These are phyloP conservation scores for Hyphantria cunea DNA, from an alignment of 1,140 invertebrate species.

Conservation along the genomic window DNA sequence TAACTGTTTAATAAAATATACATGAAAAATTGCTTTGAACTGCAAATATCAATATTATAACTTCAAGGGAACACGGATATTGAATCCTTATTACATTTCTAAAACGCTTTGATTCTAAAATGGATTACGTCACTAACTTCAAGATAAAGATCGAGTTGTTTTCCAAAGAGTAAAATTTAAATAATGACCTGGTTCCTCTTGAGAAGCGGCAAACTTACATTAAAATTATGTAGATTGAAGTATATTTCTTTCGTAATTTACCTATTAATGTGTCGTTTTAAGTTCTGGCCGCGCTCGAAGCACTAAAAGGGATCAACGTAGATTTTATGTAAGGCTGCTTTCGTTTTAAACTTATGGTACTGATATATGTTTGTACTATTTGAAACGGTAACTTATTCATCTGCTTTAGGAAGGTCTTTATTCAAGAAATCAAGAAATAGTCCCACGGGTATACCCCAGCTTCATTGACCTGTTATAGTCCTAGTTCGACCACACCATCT, in stretches of 20 bases:
- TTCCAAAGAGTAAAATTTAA: conserved; percentile 27
- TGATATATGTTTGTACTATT: not conserved
- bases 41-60: too few relatives aligned
- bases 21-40: too few relatives aligned
- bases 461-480: too few relatives aligned
- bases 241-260: conserved; percentile 25
- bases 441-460: too few relatives aligned
- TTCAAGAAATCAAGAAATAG: too few relatives aligned
- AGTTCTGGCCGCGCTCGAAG: not conserved
- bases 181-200: conserved; percentile 16
- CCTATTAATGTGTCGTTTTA: conserved; percentile 23
- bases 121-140: conserved; percentile 10
- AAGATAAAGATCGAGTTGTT: conserved; percentile 26
- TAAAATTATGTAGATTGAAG: conserved; percentile 28
- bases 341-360: not conserved
- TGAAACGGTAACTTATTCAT: too few relatives aligned
- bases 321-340: conserved; percentile 3
- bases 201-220: conserved; percentile 16
- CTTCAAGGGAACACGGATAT: conserved; percentile 1
- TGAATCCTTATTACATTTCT: conserved; percentile 19
- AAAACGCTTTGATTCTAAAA: conserved; percentile 22
- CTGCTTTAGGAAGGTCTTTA: too few relatives aligned
- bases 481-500: too few relatives aligned
- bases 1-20: too few relatives aligned
- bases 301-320: conserved; percentile 9